Conservation (phyloP, 2,797 vertebrate species). For the Sebastes baramenuke region DNA sequence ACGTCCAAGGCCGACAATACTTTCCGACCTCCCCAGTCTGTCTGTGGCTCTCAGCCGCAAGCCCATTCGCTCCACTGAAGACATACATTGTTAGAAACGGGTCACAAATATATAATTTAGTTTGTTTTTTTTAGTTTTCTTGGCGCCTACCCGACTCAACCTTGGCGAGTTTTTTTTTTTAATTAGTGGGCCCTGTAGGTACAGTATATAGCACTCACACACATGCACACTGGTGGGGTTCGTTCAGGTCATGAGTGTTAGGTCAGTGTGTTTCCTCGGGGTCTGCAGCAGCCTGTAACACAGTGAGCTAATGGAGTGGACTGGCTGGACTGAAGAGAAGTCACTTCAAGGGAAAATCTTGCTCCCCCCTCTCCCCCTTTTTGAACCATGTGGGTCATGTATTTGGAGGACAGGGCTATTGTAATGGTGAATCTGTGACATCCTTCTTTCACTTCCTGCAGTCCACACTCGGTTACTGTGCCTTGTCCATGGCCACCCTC, state of each 20-base stretch:
- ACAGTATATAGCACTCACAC: not conserved
- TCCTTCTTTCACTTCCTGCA: slow-evolving; percentile 46
- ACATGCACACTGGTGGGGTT: slow-evolving; percentile 1
- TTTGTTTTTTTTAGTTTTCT: too few relatives aligned
- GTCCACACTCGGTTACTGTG: slow-evolving; percentile 87
- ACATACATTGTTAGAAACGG: too few relatives aligned
- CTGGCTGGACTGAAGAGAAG: not conserved
- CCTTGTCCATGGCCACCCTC: slow-evolving; percentile 84
- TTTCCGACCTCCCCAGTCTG: not conserved
- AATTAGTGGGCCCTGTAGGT: slow-evolving; percentile 27
- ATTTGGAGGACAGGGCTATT: not conserved
- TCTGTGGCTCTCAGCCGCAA: too few relatives aligned
- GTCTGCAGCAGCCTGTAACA: slow-evolving; percentile 8
- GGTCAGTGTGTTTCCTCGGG: slow-evolving; percentile 43
- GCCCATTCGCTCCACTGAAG: too few relatives aligned
- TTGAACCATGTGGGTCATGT: not conserved
- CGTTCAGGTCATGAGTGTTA: slow-evolving; percentile 30
- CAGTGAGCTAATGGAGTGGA: slow-evolving; percentile 25
- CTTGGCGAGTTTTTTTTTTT: slow-evolving; percentile 17
- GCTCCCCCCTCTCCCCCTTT: rapidly evolving
- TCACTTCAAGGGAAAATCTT: not conserved
- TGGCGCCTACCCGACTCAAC: slow-evolving; percentile 3
- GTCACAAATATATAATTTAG: too few relatives aligned
- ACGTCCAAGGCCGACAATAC: not conserved
- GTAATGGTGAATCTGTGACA: not conserved